Percentiles rank a stretch among this genome's conserved stretches.
These are phyloP conservation scores for Polyommatus icarus DNA, from an alignment of 2,888 invertebrate species.

Conservation along the genomic window DNA sequence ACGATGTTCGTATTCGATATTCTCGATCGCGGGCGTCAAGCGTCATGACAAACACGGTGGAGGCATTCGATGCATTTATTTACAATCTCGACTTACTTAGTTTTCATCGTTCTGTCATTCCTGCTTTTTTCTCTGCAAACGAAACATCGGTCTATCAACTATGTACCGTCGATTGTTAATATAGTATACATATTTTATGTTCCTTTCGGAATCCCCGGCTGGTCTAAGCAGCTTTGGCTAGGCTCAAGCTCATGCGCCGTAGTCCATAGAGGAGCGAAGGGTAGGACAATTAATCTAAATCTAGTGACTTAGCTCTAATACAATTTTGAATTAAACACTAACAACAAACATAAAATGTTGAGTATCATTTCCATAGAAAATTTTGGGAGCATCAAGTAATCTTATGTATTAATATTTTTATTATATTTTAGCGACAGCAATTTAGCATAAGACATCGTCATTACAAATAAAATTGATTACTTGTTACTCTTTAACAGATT, in stretches of 20 bases:
- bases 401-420: too few relatives aligned
- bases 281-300: slow-evolving; percentile 37
- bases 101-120: slow-evolving; percentile 76
- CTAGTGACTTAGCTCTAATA: slow-evolving; percentile 35
- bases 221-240: slow-evolving; percentile 35
- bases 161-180: slow-evolving; percentile 19
- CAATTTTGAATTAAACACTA: slow-evolving; percentile 31
- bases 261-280: slow-evolving; percentile 15
- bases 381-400: background rate
- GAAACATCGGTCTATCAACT: slow-evolving; percentile 53
- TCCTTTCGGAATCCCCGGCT: slow-evolving; percentile 22
- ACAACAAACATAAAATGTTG: slow-evolving; percentile 25
- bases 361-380: slow-evolving; percentile 5
- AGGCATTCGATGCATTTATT: slow-evolving; percentile 38
- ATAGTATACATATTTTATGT: background rate
- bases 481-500: slow-evolving; percentile 10
- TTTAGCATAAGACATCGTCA: background rate
- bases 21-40: slow-evolving; percentile 45
- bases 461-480: background rate
- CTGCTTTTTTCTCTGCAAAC: slow-evolving; percentile 62
- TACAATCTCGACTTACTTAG: slow-evolving; percentile 64
- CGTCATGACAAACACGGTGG: slow-evolving; percentile 42
- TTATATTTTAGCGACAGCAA: background rate
- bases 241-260: slow-evolving; percentile 25
- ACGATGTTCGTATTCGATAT: slow-evolving; percentile 48